Evolutionary conservation across 2,888 invertebrate species (phyloP).

Genomic region (Neelides folsomi): DNA sequence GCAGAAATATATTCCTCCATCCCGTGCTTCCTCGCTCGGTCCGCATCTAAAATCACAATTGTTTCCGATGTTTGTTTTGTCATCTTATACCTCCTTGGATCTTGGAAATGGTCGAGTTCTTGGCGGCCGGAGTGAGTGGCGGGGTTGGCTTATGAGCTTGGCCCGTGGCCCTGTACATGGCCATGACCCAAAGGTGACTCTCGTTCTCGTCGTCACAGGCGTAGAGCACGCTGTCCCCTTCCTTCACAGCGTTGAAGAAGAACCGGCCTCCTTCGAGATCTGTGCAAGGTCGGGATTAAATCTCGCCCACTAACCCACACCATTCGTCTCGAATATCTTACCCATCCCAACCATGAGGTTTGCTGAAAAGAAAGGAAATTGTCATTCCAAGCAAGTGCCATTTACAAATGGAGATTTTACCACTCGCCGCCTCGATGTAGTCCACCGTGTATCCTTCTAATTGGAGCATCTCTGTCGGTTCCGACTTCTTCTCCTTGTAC

Average conservation of each 20-base stretch:
- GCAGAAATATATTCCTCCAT: slow-evolving; percentile 99
- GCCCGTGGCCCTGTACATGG: slow-evolving; percentile 97
- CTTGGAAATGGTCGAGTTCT: slow-evolving; percentile 72
- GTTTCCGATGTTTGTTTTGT: neutral
- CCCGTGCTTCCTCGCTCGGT: slow-evolving; percentile 93
- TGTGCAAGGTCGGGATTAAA: slow-evolving; percentile 37
- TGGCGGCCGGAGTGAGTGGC: slow-evolving; percentile 67
- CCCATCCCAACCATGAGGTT: slow-evolving; percentile 87
- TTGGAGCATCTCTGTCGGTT: slow-evolving; percentile 99
- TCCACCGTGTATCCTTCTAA: slow-evolving; percentile 98
- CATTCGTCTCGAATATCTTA: slow-evolving; percentile 40
- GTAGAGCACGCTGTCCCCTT: slow-evolving; percentile 92
- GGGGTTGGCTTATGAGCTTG: slow-evolving; percentile 98
- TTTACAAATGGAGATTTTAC: slow-evolving; percentile 43
- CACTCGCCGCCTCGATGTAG: slow-evolving; percentile 91
- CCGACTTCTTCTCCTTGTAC: slow-evolving; percentile 97
- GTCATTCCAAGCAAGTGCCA: neutral
- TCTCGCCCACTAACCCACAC: no score
- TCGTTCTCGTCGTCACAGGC: slow-evolving; percentile 96
- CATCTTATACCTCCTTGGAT: slow-evolving; percentile 66
- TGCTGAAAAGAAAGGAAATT: slow-evolving; percentile 42
- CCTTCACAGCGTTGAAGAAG: slow-evolving; percentile 97
- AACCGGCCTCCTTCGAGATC: slow-evolving; percentile 82
- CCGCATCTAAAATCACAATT: slow-evolving; percentile 53
- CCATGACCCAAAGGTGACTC: slow-evolving; percentile 98